A percentile compares a stretch with the other conserved stretches of the same genome.
Conservation (phyloP, 2,797 vertebrate genomes). For the Gymnothorax javanicus region DNA sequence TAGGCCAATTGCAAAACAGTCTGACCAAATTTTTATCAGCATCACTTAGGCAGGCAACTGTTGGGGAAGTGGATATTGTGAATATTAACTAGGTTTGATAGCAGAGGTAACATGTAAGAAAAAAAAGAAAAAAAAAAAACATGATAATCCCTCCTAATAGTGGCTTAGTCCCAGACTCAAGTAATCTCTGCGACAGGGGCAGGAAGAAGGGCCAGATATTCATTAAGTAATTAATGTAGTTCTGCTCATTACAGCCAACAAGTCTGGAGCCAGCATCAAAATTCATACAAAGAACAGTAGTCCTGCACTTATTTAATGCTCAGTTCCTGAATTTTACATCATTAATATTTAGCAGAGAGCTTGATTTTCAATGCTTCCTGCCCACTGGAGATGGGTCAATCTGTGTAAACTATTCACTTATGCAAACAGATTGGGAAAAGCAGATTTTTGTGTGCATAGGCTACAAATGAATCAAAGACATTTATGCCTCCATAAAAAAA, state of each 20-base stretch:
- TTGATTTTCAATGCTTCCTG: neutral
- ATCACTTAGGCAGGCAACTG: neutral
- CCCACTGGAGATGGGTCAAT: neutral
- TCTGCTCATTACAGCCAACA: neutral
- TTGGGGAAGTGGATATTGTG: neutral
- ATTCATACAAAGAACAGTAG: constrained; percentile 16
- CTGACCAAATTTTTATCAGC: neutral
- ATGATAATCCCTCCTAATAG: constrained; percentile 14
- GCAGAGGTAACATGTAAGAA: neutral
- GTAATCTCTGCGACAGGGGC: constrained; percentile 3
- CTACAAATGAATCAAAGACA: neutral
- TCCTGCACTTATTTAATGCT: neutral
- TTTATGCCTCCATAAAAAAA: neutral
- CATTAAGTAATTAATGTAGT: constrained; percentile 11
- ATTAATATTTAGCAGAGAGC: neutral
- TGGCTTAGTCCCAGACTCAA: neutral
- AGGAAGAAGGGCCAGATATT: neutral
- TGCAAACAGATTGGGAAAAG: neutral
- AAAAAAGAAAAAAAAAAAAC: neutral
- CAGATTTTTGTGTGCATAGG: neutral
- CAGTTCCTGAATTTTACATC: constrained; percentile 7
- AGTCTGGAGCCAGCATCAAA: neutral
- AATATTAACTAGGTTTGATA: neutral
- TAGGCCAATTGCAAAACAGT: neutral
- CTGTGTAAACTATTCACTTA: neutral